Percentiles rank a stretch among this genome's conserved stretches.
phyloP scores from a whole-genome alignment of 2,888 invertebrate species.

The Gibbula magus region DNA sequence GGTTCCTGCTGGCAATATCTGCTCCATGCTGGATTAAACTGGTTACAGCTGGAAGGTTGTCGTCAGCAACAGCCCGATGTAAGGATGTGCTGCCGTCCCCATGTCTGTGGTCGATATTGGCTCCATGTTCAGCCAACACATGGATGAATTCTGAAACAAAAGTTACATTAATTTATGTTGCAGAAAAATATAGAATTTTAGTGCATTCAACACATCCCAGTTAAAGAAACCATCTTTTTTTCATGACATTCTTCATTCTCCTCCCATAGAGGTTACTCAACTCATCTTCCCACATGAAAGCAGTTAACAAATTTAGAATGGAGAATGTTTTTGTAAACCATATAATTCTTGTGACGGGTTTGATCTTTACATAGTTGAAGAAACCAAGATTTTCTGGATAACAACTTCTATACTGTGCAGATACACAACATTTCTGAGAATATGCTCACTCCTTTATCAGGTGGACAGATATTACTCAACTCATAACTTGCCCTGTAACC shows the following conservation, averaged over 20 bases:
- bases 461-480: neutral
- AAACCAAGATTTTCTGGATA: no score
- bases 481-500: no score
- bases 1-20: neutral
- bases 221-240: no score
- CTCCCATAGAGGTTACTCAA: neutral
- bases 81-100: constrained; percentile 10
- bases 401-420: no score
- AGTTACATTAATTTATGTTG: neutral
- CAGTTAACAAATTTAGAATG: neutral
- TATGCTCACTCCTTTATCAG: no score
- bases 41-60: constrained; percentile 14
- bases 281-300: neutral
- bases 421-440: no score
- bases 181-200: neutral
- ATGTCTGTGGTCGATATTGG: neutral
- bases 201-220: no score
- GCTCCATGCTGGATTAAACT: constrained; percentile 17
- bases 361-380: no score
- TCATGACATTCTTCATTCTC: neutral
- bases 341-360: no score
- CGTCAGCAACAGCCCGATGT: neutral
- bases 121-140: neutral
- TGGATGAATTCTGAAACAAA: neutral
- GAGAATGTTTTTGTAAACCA: no score